Base-by-base conservation (phyloP, 2,888 invertebrate species). In the Homarus gammarus region DNA sequence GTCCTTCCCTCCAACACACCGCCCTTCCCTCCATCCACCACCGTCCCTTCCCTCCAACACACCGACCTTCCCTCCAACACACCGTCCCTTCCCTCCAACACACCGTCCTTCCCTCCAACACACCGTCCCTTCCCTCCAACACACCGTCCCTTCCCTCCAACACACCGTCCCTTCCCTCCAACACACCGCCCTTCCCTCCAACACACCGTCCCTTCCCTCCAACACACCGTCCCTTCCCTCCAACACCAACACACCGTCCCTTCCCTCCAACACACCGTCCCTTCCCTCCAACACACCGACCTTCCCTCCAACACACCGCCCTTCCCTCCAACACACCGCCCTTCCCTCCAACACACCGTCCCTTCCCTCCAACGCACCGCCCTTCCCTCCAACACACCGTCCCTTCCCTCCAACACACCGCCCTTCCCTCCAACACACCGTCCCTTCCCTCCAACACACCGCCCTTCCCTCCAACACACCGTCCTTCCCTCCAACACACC, bases 201-300 rank as follows among this genome's bases (percentile, higher is more conserved):
- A n/a, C n/a, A n/a, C n/a, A n/a, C n/a, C n/a, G n/a, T n/a, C n/a
- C n/a, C n/a, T n/a, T 36, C 70, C 15, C 36, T 36, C 6, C 33
- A 70, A 70, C 75, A 70, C n/a, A 5, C 18, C 68, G 44, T n/a
- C n/a, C n/a, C n/a, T n/a, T n/a, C n/a, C n/a, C n/a, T n/a, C n/a
- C n/a, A n/a, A n/a, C n/a, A n/a, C n/a, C n/a, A n/a, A n/a, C n/a
- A n/a, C n/a, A n/a, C n/a, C n/a, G n/a, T n/a, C n/a, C n/a, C n/a
- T n/a, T n/a, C n/a, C n/a, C n/a, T n/a, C n/a, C n/a, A 31, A 44
- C 44, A 77, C 40, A 31, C 75, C 40, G 38, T 73, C 49, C 51
- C n/a, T 33, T 51, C 6, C 8, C 27, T 70, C 33, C 33, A 15
- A 12, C 51, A 1, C 51, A 18, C n/a, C 38, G 56, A 2, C 10